Conservation (phyloP, 2,113 vertebrate species). For the Typhlomys cinereus region DNA sequence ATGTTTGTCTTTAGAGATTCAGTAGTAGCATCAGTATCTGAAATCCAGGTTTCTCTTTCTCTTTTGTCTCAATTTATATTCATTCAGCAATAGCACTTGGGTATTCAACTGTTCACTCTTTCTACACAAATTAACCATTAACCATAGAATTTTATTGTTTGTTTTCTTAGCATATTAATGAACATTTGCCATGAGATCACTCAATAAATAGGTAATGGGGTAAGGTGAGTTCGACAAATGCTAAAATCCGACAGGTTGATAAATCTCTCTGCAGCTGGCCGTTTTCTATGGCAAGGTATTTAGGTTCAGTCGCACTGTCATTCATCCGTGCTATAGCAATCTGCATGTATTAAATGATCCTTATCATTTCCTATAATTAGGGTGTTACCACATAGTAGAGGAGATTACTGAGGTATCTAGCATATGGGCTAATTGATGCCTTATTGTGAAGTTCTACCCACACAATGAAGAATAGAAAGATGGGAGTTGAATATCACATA, state of each 20-base stretch:
- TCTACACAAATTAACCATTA: constrained; percentile 43
- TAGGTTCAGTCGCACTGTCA: constrained; percentile 18
- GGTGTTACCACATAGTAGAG: constrained; percentile 26
- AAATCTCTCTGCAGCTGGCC: constrained; percentile 27
- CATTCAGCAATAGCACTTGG: not conserved
- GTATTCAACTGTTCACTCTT: not conserved
- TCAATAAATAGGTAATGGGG: constrained; percentile 37
- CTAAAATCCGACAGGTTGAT: constrained; percentile 33
- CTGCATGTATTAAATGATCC: constrained; percentile 69
- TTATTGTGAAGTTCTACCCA: constrained; percentile 35
- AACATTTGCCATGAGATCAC: not conserved
- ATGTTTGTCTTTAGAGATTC: not conserved
- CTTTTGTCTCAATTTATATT: not conserved
- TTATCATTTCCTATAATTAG: constrained; percentile 68
- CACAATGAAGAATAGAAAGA: constrained; percentile 40
- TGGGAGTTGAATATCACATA: not conserved
- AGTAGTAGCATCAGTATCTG: not conserved
- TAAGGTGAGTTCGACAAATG: constrained; percentile 38
- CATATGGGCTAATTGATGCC: constrained; percentile 61
- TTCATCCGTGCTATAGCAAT: constrained; percentile 42
- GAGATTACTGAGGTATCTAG: constrained; percentile 54
- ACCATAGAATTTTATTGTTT: constrained; percentile 17
- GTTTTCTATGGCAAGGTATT: constrained; percentile 43
- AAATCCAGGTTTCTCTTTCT: constrained; percentile 1
- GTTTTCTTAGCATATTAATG: constrained; percentile 24